phyloP scores from a whole-genome alignment of 2,888 invertebrate species.

The Phaedon cochleariae region DNA sequence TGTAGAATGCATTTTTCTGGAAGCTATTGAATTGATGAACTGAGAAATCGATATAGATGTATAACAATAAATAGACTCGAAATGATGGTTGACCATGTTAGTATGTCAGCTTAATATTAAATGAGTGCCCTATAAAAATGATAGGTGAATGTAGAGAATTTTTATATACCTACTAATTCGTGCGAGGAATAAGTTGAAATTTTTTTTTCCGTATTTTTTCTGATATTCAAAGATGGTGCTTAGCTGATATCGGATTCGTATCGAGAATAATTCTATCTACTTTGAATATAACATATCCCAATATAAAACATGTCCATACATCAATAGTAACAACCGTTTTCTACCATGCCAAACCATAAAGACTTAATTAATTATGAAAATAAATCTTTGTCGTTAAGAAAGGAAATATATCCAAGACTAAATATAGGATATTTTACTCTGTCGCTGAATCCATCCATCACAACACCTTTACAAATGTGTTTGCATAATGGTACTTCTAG shows the following conservation, averaged over 20 bases:
- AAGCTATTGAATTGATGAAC: too few species aligned
- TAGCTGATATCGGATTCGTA: neutral
- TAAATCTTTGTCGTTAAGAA: conserved; percentile 45
- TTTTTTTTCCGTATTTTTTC: too few species aligned
- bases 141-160: too few species aligned
- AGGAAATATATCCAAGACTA: conserved; percentile 46
- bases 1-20: too few species aligned
- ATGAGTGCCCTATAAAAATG: too few species aligned
- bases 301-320: neutral
- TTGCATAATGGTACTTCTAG: conserved; percentile 43
- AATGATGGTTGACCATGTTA: too few species aligned
- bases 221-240: too few species aligned
- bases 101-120: too few species aligned
- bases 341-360: conserved; percentile 27
- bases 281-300: neutral
- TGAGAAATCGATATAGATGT: too few species aligned
- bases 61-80: too few species aligned
- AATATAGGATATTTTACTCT: conserved; percentile 43
- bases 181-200: too few species aligned
- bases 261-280: neutral
- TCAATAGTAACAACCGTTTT: neutral
- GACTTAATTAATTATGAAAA: conserved; percentile 46
- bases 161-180: too few species aligned
- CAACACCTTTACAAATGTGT: conserved; percentile 41
- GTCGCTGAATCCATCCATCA: conserved; percentile 50